Evolutionary conservation across 2,113 vertebrate species (phyloP), one percentile per base, ranked within the genome.

Genomic region (Collichthys lucidus): DNA sequence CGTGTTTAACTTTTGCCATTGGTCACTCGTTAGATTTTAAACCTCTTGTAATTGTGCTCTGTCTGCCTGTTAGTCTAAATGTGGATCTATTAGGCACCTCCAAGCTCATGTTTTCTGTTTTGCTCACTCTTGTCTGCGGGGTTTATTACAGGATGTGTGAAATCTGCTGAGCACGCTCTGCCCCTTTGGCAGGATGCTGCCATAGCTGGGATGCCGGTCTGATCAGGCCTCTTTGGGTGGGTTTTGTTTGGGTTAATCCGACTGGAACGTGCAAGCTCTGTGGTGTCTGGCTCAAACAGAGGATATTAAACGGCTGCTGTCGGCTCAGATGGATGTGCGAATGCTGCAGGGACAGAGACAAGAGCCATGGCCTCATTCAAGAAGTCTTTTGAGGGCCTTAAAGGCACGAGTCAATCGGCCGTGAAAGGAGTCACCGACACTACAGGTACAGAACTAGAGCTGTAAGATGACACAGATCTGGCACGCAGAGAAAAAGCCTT

Each of bases 351-450:
- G 65, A 80, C 76, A 78, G 52, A 69, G 47, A 77, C 78, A 49
- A 79, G 69, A 86, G 79, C 86, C 88, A 96, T 94, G 93, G 93
- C 91, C 75, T 92, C 95, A 16, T 83, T 95, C 70, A 96, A 94
- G 88, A 95, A 94, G 85, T 94, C 95, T 53, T 87, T 95, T 49
- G 92, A 93, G 77, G 86, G 79, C 63, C 92, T 95, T 68, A 95
- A 93, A 79, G 82, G 82, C 84, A 77, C 84, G 5, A 93, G 89
- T 12, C 90, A 94, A 31, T 89, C 94, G 1, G 89, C 92, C 19
- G 88, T 88, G 1, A 95, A 95, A 80, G 93, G 87, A 72, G 80
- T 93, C 56, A 87, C 92, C 47, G 94, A 93, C 46, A 86, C 83
- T n/a, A 77, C 94, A 92, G 94, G 94, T 95, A 96, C 44, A 68